A percentile compares a stretch with the other conserved stretches of the same genome.
These are phyloP conservation scores for Amblyopsis hoosieri DNA, from an alignment of 2,797 vertebrate species.

Conservation along the genomic window DNA sequence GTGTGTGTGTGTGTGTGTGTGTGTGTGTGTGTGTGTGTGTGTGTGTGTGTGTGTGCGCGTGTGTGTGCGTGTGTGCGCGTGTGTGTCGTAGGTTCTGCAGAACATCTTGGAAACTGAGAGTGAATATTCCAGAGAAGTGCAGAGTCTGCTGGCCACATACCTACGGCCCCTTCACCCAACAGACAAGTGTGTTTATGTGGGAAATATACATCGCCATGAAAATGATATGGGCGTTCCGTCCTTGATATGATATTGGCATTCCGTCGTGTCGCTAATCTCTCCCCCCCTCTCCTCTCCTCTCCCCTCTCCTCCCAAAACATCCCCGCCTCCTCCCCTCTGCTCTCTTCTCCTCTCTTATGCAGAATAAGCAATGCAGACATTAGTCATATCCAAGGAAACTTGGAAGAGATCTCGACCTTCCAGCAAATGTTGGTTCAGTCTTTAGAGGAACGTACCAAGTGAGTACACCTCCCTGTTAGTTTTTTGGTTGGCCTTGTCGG, in stretches of 20 bases:
- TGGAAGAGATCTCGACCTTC: constrained; percentile 95
- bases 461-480: constrained; percentile 54
- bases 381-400: constrained; percentile 88
- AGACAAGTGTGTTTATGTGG: constrained; percentile 83
- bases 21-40: background rate
- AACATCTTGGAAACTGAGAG: constrained; percentile 97
- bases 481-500: background rate
- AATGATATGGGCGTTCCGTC: too few species aligned
- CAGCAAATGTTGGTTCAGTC: constrained; percentile 92
- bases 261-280: too few species aligned
- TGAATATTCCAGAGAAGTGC: constrained; percentile 93
- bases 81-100: constrained; percentile 86
- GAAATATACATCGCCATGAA: background rate
- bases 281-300: too few species aligned
- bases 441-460: constrained; percentile 93
- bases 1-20: constrained; percentile 4
- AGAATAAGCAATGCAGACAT: constrained; percentile 86
- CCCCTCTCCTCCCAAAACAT: too few species aligned
- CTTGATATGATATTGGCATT: too few species aligned
- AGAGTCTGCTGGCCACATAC: constrained; percentile 90
- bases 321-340: too few species aligned
- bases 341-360: constrained; percentile 20
- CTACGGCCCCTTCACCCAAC: constrained; percentile 89
- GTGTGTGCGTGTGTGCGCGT: background rate
- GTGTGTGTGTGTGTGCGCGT: background rate